phyloP scores from a whole-genome alignment of 2,113 vertebrate species.

The Chaetura pelagica region DNA sequence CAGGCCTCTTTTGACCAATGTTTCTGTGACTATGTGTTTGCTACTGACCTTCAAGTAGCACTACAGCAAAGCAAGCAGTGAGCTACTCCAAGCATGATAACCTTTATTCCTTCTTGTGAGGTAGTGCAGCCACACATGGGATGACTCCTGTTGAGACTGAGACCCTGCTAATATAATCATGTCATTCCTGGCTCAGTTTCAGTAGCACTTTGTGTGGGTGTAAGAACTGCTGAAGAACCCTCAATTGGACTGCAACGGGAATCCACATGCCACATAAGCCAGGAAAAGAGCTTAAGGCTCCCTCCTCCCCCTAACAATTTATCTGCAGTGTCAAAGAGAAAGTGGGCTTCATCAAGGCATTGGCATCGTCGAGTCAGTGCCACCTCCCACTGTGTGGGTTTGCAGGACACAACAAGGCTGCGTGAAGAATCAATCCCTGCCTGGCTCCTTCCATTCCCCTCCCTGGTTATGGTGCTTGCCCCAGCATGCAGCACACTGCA shows the following conservation, averaged over 20 bases:
- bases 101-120: background rate
- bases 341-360: background rate
- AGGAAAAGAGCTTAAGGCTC: background rate
- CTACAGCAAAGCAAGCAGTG: background rate
- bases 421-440: background rate
- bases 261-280: background rate
- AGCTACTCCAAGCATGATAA: fast-evolving
- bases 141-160: background rate
- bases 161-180: background rate
- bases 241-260: background rate
- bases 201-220: background rate
- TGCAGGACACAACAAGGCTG: background rate
- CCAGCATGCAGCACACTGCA: fast-evolving
- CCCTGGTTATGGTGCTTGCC: fast-evolving
- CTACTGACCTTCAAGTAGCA: background rate
- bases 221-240: background rate
- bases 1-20: background rate
- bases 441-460: background rate
- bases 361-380: background rate
- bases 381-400: background rate
- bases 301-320: background rate
- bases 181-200: background rate
- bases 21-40: background rate
- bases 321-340: background rate
- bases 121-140: background rate